Percentiles rank a stretch among this genome's conserved stretches.
Evolutionary conservation across 2,888 invertebrate species (phyloP).

Genomic region (Caenorhabditis sp.): DNA sequence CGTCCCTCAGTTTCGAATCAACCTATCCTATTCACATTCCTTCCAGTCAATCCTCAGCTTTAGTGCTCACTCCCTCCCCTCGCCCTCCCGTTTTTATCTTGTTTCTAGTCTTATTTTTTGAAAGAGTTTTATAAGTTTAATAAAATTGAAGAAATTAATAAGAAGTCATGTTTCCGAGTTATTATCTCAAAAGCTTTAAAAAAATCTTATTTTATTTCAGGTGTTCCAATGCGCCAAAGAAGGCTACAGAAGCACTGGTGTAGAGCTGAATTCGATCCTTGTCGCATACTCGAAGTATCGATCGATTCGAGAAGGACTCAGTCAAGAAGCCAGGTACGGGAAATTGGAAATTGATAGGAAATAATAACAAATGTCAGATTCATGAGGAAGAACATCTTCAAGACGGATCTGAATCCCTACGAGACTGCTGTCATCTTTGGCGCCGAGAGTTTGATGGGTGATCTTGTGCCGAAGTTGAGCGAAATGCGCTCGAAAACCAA

Average conservation of each 20-base stretch:
- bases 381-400: constrained; percentile 77
- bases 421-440: constrained; percentile 80
- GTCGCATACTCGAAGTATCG: constrained; percentile 75
- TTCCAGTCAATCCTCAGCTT: constrained; percentile 32
- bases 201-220: too few relatives aligned
- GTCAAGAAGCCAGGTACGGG: constrained; percentile 63
- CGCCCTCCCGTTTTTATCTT: not conserved
- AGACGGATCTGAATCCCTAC: constrained; percentile 74
- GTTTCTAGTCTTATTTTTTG: constrained; percentile 37
- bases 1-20: not conserved
- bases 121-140: constrained; percentile 5
- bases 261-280: constrained; percentile 80
- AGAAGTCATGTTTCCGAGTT: not conserved
- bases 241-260: constrained; percentile 76
- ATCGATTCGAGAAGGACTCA: constrained; percentile 59
- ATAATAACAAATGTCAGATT: constrained; percentile 57
- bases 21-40: constrained; percentile 28
- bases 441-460: constrained; percentile 79
- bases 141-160: constrained; percentile 20
- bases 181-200: too few relatives aligned
- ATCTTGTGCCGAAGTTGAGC: constrained; percentile 76
- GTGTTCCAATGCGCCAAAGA: constrained; percentile 80
- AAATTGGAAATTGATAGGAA: not conserved
- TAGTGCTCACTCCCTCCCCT: constrained; percentile 27
- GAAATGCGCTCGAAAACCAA: constrained; percentile 75